Conservation (phyloP, 2,113 vertebrate genomes). For the Chrysochloris asiatica region DNA sequence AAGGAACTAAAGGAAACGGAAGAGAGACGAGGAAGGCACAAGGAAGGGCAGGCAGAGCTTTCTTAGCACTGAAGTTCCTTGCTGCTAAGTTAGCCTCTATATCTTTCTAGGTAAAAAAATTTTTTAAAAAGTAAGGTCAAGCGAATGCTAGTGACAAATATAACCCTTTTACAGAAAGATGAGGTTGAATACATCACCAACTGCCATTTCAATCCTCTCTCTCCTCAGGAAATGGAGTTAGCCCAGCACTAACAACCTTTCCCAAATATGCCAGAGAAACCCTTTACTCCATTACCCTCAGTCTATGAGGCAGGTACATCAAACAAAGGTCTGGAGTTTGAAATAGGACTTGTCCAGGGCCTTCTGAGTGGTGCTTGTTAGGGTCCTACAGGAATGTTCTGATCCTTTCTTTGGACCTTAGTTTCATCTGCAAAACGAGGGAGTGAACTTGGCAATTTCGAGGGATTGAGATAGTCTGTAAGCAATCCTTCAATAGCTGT, state of each 20-base stretch:
- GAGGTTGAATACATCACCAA: slow-evolving; percentile 15
- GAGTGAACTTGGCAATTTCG: not conserved
- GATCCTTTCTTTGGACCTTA: slow-evolving; percentile 4
- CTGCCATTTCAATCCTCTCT: not conserved
- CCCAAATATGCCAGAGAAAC: not conserved
- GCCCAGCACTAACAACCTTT: not conserved
- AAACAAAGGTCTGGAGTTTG: not conserved
- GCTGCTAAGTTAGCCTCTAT: not conserved
- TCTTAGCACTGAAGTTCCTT: not conserved
- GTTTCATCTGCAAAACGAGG: slow-evolving; percentile 14
- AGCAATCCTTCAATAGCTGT: too few species aligned
- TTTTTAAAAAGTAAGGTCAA: slow-evolving; percentile 47
- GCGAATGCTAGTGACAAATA: slow-evolving; percentile 47
- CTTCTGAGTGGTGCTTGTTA: not conserved
- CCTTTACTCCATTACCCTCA: not conserved
- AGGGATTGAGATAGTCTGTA: not conserved
- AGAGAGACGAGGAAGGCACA: not conserved
- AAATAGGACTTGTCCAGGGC: not conserved
- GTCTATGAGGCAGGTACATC: not conserved
- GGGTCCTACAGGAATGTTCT: not conserved
- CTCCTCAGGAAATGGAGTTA: not conserved
- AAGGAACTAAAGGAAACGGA: not conserved
- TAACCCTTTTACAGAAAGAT: not conserved
- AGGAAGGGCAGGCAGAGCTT: not conserved
- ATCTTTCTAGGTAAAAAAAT: slow-evolving; percentile 54